Percentiles rank a stretch among this genome's conserved stretches.
These are phyloP conservation scores for Caloenas nicobarica DNA, from an alignment of 2,113 vertebrate species.

Conservation along the genomic window DNA sequence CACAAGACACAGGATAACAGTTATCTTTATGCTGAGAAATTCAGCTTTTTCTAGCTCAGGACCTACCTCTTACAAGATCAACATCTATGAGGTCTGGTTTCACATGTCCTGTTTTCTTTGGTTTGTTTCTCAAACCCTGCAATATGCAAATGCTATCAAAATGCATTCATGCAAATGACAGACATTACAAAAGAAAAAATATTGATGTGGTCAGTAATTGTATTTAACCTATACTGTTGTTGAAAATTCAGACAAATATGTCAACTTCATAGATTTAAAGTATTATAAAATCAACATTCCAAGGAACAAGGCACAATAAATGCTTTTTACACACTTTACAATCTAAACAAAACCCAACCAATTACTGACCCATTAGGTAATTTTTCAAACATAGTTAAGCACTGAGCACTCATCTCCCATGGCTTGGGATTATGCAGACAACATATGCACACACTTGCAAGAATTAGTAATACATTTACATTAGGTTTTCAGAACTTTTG, in stretches of 20 bases:
- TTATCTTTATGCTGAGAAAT: background rate
- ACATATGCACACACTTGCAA: constrained; percentile 27
- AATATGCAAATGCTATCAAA: constrained; percentile 54
- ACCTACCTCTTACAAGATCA: constrained; percentile 96
- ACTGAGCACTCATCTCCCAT: background rate
- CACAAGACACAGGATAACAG: background rate
- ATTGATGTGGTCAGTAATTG: background rate
- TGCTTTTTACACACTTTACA: background rate
- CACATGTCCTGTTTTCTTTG: constrained; percentile 98
- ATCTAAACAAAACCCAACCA: background rate
- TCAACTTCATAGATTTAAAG: background rate
- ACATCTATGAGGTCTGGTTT: constrained; percentile 99
- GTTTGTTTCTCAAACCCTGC: constrained; percentile 98
- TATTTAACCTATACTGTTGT: background rate
- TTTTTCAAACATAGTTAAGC: background rate
- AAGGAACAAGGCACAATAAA: background rate
- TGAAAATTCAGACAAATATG: constrained; percentile 5
- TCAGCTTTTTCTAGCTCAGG: background rate
- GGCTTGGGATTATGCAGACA: background rate
- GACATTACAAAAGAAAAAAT: background rate
- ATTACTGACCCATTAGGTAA: constrained; percentile 1
- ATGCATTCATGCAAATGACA: background rate
- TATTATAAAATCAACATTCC: background rate
- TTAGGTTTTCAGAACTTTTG: background rate
- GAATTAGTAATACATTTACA: constrained; percentile 46